Percentiles rank a stretch among this genome's conserved stretches.
phyloP scores from a whole-genome alignment of 2,113 vertebrate genomes.

The Antechinus flavipes region DNA sequence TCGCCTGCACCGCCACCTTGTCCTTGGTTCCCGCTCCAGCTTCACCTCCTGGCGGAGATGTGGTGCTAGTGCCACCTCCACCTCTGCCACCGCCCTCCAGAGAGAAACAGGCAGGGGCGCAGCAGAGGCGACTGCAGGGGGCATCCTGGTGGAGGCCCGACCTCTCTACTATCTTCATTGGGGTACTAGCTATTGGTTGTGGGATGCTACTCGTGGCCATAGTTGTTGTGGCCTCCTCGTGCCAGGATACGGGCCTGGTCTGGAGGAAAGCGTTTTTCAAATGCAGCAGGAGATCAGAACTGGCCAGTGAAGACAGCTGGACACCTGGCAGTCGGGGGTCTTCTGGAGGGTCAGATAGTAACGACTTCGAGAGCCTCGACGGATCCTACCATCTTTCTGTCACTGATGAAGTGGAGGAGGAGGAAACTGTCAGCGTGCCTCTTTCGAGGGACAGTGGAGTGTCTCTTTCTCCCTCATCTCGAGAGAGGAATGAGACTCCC shows the following conservation, averaged over 20 bases:
- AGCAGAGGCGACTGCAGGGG: not conserved
- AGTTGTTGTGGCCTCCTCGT: slow-evolving; percentile 79
- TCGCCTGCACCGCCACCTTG: slow-evolving; percentile 64
- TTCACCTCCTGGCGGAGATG: slow-evolving; percentile 81
- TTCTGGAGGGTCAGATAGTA: slow-evolving; percentile 36
- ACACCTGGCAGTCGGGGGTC: slow-evolving; percentile 28
- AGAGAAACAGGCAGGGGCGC: rapidly evolving
- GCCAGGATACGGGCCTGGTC: slow-evolving; percentile 31
- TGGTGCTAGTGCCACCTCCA: slow-evolving; percentile 74
- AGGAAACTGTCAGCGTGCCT: not conserved
- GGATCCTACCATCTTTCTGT: not conserved
- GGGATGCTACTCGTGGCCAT: slow-evolving; percentile 83
- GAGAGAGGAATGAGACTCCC: not conserved
- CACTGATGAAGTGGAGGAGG: not conserved
- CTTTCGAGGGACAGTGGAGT: not conserved
- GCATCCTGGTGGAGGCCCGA: slow-evolving; percentile 42
- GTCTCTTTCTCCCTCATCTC: not conserved
- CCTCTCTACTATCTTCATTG: slow-evolving; percentile 77
- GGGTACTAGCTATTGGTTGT: slow-evolving; percentile 80
- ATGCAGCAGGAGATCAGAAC: not conserved
- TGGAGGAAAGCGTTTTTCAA: slow-evolving; percentile 34
- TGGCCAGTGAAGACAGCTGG: not conserved
- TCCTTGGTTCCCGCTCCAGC: slow-evolving; percentile 78
- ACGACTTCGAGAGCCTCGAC: not conserved
- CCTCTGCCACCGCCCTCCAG: not conserved